Percentiles rank a stretch among this genome's conserved stretches.
Evolutionary conservation across 1,140 invertebrate genomes (phyloP).

Genomic region (Lepeophtheirus salmonis): DNA sequence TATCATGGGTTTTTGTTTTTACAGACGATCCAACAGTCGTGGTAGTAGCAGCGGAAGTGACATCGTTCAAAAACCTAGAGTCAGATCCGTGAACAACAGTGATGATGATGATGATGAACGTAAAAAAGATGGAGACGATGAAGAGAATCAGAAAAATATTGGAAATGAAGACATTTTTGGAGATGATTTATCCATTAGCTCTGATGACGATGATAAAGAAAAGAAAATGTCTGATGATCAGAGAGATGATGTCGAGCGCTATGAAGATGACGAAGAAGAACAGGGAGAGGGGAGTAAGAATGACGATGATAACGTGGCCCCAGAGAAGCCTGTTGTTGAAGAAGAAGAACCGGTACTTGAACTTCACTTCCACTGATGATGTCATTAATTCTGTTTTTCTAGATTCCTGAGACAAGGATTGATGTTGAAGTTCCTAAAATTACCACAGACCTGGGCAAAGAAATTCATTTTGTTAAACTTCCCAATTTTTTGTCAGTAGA

Average conservation of each 20-base stretch:
- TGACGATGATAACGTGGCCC: not conserved
- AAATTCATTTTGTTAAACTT: conserved; percentile 82
- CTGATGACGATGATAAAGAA: not conserved
- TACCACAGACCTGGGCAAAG: conserved; percentile 66
- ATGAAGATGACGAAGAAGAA: not conserved
- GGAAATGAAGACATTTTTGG: not conserved
- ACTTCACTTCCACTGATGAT: no score
- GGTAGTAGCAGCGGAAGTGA: not conserved
- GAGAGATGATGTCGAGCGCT: not conserved
- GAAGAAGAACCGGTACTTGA: no score
- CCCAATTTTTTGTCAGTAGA: conserved; percentile 83
- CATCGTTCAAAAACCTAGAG: not conserved
- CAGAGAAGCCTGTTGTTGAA: no score
- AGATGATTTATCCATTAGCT: not conserved
- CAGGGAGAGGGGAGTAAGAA: not conserved
- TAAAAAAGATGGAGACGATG: no score
- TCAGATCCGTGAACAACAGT: no score
- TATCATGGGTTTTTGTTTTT: no score
- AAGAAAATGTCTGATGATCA: not conserved
- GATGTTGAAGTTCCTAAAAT: conserved; percentile 94
- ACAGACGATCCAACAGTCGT: not conserved
- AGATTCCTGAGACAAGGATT: conserved; percentile 72
- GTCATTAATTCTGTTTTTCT: conserved; percentile 30
- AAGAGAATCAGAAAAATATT: not conserved
- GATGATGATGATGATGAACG: no score